These are phyloP conservation scores for Oikopleura vanhoeffeni DNA, from an alignment of 23 tunicate species.

Conservation along the genomic window DNA sequence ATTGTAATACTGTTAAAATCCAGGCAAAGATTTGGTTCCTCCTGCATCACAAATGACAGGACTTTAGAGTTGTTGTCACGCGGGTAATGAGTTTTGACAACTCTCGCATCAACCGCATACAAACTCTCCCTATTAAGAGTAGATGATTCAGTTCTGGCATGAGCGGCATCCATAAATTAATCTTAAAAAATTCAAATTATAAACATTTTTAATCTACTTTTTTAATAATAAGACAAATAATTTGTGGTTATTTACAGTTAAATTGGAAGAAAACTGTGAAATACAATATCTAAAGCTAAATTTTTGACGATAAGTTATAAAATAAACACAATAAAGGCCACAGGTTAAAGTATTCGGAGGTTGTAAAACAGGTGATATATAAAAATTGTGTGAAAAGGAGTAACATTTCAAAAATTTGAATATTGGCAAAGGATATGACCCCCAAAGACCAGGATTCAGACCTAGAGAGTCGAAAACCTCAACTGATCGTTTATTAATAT, in stretches of 20 bases:
- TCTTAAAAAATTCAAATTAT: background rate
- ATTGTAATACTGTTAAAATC: no score
- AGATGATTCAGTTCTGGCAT: background rate
- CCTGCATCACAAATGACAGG: background rate
- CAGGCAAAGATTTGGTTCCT: background rate
- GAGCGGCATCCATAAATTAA: background rate
- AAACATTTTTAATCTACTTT: background rate
- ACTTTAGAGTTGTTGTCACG: background rate
- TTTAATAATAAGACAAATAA: background rate
- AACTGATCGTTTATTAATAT: background rate
- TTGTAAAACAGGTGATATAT: background rate
- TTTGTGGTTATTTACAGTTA: background rate
- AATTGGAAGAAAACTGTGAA: no score
- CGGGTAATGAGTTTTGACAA: background rate
- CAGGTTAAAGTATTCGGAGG: background rate
- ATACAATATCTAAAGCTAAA: background rate
- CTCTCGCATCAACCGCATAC: background rate
- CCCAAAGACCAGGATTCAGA: background rate
- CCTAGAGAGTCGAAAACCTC: background rate
- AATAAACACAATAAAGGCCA: background rate
- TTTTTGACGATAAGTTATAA: background rate
- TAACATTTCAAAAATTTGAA: background rate
- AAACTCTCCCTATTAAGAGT: background rate
- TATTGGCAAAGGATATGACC: background rate
- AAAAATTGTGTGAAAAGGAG: background rate